phyloP scores from a whole-genome alignment of 1,140 invertebrate genomes.

The Notospermus geniculatus region DNA sequence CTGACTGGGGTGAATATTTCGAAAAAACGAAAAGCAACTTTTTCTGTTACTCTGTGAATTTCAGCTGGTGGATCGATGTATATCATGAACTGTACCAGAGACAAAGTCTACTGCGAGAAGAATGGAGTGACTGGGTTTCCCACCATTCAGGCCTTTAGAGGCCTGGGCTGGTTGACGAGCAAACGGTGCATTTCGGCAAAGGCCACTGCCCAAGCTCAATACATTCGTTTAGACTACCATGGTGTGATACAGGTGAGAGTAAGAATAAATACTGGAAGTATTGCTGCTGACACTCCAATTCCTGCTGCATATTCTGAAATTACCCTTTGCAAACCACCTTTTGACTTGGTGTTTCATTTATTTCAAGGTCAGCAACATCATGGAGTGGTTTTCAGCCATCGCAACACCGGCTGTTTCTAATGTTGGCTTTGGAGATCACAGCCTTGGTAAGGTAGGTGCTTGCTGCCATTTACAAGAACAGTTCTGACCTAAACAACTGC shows the following conservation, averaged over 20 bases:
- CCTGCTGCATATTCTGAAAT: too few species aligned
- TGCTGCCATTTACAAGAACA: too few species aligned
- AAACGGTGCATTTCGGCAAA: constrained; percentile 24
- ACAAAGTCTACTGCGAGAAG: constrained; percentile 23
- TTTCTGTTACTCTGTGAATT: neutral
- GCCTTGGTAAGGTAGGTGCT: too few species aligned
- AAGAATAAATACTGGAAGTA: too few species aligned
- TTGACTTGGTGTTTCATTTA: neutral
- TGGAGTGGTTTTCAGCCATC: constrained; percentile 28
- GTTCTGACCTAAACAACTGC: too few species aligned
- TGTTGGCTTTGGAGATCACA: too few species aligned
- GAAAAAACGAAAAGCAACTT: neutral
- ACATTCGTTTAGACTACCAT: constrained; percentile 31
- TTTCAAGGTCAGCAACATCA: constrained; percentile 25
- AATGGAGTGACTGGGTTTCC: constrained; percentile 28
- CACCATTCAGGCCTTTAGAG: constrained; percentile 28
- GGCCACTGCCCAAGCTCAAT: constrained; percentile 11
- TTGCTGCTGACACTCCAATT: too few species aligned
- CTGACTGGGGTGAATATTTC: neutral
- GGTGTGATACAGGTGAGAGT: constrained; percentile 29
- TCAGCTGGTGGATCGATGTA: constrained; percentile 30
- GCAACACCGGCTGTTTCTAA: constrained; percentile 18
- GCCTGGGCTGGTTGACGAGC: constrained; percentile 26
- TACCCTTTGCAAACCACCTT: neutral
- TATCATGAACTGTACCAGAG: constrained; percentile 32